phyloP scores from a whole-genome alignment of 2,888 invertebrate genomes.

The Ornithoptera alexandrae region DNA sequence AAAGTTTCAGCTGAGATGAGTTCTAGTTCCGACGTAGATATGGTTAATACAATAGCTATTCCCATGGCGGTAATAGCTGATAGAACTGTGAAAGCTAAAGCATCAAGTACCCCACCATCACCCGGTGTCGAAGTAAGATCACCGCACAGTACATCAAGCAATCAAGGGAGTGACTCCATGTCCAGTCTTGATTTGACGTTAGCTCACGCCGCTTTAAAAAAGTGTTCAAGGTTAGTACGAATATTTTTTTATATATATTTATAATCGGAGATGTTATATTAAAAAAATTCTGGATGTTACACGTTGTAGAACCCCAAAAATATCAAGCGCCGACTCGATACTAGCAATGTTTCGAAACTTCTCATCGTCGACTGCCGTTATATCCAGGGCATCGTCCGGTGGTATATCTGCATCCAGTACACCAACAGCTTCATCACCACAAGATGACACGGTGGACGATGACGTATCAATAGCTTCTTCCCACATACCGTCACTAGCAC shows the following conservation, averaged over 20 bases:
- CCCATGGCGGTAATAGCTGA: conserved; percentile 72
- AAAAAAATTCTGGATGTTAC: neutral
- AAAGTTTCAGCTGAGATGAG: conserved; percentile 89
- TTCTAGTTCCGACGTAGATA: conserved; percentile 85
- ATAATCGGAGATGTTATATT: neutral
- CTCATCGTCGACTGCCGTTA: conserved; percentile 82
- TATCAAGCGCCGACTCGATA: conserved; percentile 89
- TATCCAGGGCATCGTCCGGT: conserved; percentile 81
- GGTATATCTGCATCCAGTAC: conserved; percentile 84
- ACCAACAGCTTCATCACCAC: conserved; percentile 87
- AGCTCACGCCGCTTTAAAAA: conserved; percentile 80
- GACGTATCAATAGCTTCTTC: conserved; percentile 87
- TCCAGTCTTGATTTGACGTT: conserved; percentile 85
- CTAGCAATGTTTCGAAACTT: conserved; percentile 89
- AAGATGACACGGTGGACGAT: conserved; percentile 85
- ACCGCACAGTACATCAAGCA: conserved; percentile 86
- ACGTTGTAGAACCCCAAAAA: conserved; percentile 79
- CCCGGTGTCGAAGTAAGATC: conserved; percentile 82
- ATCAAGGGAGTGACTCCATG: conserved; percentile 88
- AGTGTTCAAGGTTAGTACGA: conserved; percentile 67
- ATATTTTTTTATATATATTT: neutral
- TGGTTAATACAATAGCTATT: conserved; percentile 74
- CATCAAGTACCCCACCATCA: conserved; percentile 82
- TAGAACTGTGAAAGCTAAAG: conserved; percentile 63
- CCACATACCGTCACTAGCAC: conserved; percentile 77